Conservation (phyloP, 2,113 vertebrate genomes). For the Cyprinodon variegatus region DNA sequence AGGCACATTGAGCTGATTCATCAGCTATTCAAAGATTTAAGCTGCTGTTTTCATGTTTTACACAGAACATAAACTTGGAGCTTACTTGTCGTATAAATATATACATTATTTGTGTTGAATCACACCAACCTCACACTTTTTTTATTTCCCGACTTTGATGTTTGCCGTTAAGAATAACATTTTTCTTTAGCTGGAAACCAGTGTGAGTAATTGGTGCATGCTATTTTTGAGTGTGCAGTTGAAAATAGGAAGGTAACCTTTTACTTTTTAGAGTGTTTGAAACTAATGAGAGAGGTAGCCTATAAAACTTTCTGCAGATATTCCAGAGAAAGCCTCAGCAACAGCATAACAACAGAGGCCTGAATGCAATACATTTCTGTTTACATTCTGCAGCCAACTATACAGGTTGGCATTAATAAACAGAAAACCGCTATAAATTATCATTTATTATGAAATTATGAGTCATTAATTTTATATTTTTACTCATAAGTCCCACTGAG, state of each 20-base stretch:
- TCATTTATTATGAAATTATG: too few species aligned
- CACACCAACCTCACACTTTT: not conserved
- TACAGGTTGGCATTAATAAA: conserved; percentile 43
- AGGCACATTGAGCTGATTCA: conserved; percentile 21
- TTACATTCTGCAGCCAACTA: conserved; percentile 3
- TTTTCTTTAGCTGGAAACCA: not conserved
- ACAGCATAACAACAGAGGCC: conserved; percentile 3
- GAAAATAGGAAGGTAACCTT: not conserved
- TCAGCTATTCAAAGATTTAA: conserved; percentile 12
- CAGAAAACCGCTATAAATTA: too few species aligned
- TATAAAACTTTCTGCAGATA: conserved; percentile 2
- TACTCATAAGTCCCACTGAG: too few species aligned
- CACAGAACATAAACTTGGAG: not conserved
- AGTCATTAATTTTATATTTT: too few species aligned
- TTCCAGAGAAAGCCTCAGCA: conserved; percentile 46
- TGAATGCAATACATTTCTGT: not conserved
- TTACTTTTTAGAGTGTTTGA: not conserved
- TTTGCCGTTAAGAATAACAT: not conserved
- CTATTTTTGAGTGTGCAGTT: not conserved
- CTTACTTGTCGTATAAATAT: not conserved
- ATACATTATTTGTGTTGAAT: not conserved
- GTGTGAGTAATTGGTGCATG: not conserved
- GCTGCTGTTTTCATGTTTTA: not conserved
- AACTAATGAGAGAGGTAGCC: conserved; percentile 42
- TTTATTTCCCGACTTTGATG: not conserved